Conservation (phyloP, 1,140 invertebrate genomes). For the Eufriesea mexicana region DNA sequence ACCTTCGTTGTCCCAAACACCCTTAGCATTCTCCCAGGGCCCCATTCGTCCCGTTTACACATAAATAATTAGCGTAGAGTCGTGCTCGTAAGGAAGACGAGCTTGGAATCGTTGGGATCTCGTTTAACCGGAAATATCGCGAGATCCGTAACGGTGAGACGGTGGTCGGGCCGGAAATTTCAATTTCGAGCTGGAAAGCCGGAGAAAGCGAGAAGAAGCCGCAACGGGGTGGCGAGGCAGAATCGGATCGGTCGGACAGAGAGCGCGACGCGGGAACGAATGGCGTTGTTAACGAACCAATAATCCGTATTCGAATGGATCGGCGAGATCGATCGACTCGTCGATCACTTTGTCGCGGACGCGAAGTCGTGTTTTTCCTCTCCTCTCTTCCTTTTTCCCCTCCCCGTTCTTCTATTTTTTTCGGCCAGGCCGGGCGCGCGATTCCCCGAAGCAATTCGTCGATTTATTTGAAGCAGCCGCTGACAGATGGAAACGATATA, state of each 20-base stretch:
- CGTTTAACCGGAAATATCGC: constrained; percentile 30
- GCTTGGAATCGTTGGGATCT: background rate
- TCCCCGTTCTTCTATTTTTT: background rate
- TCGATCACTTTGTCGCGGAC: constrained; percentile 1
- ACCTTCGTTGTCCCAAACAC: too few relatives aligned
- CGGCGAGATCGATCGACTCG: constrained; percentile 5
- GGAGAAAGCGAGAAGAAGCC: background rate
- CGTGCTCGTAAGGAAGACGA: too few relatives aligned
- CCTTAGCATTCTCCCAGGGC: too few relatives aligned
- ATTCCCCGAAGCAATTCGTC: constrained; percentile 48
- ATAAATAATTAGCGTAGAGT: too few relatives aligned
- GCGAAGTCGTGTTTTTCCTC: background rate
- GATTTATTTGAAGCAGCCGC: constrained; percentile 59
- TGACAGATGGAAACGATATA: constrained; percentile 65
- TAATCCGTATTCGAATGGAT: constrained; percentile 43
- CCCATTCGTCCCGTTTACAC: too few relatives aligned
- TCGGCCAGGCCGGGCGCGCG: constrained; percentile 29
- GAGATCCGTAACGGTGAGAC: background rate
- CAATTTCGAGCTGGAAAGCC: background rate
- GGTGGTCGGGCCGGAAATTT: constrained; percentile 8
- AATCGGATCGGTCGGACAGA: too few relatives aligned
- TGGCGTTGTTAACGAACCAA: constrained; percentile 52
- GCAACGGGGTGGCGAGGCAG: background rate
- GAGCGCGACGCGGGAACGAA: background rate
- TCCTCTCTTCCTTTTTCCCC: too few relatives aligned